A percentile compares a stretch with the other conserved stretches of the same genome.
Conservation (phyloP, 2,888 invertebrate species). For the Kuschelorhynchus macadamiae region DNA sequence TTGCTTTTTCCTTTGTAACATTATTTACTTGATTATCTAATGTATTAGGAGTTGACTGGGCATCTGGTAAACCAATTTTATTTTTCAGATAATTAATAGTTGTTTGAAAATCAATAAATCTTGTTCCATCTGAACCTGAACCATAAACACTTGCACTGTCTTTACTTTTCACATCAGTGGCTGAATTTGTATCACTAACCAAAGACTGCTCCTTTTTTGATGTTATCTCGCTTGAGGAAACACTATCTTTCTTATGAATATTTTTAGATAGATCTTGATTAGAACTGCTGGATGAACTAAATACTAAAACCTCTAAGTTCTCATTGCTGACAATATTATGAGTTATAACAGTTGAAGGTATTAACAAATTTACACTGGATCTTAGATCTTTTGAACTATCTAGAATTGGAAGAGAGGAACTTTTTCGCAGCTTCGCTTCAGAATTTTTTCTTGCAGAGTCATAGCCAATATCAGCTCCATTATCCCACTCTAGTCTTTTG, state of each 20-base stretch:
- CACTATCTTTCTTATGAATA: neutral
- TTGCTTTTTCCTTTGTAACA: no score
- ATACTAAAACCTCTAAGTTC: conserved; percentile 16
- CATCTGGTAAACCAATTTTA: conserved; percentile 69
- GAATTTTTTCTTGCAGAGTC: conserved; percentile 47
- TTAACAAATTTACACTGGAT: neutral
- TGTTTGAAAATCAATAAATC: conserved; percentile 48
- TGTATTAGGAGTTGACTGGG: conserved; percentile 71
- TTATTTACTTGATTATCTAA: neutral
- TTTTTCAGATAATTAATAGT: conserved; percentile 55
- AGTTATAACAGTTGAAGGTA: conserved; percentile 11
- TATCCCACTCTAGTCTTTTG: conserved; percentile 89
- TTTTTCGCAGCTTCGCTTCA: conserved; percentile 53
- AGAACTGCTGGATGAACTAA: conserved; percentile 34
- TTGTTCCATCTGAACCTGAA: conserved; percentile 27
- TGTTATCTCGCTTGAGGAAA: neutral
- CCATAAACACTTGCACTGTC: neutral
- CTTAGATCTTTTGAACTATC: conserved; percentile 31
- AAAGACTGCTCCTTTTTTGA: neutral
- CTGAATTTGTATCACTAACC: conserved; percentile 1
- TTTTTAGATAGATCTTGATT: conserved; percentile 27
- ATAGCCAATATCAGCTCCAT: conserved; percentile 89
- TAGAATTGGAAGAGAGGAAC: conserved; percentile 62
- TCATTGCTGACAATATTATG: conserved; percentile 5
- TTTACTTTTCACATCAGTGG: conserved; percentile 5